Evolutionary conservation across 2,113 vertebrate genomes (phyloP).

Genomic region (Rhineura floridana): DNA sequence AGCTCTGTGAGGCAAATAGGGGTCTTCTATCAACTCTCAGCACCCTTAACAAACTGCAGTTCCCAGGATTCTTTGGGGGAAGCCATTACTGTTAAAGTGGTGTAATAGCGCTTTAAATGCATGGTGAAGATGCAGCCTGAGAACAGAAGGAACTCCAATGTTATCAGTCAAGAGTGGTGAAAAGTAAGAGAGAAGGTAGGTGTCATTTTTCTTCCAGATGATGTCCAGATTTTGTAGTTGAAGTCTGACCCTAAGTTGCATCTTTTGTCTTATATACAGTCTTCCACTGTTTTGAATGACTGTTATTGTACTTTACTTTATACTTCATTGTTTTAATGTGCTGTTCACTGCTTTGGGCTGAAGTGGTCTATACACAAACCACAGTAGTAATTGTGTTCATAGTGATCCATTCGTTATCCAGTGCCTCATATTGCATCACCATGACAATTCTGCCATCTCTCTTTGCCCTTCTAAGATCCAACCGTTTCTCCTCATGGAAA

Average conservation of each 20-base stretch:
- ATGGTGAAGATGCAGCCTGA: no score
- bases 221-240: neutral
- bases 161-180: neutral
- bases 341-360: no score
- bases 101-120: no score
- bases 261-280: neutral
- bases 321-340: no score
- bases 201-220: neutral
- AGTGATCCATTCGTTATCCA: neutral
- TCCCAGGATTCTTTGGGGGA: no score
- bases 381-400: neutral
- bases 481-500: neutral
- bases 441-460: neutral
- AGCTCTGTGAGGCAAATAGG: no score
- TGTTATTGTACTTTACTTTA: no score
- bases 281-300: no score
- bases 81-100: no score
- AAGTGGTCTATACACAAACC: no score
- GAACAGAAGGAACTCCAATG: neutral
- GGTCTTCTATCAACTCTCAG: no score
- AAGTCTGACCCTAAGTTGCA: neutral
- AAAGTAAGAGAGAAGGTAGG: neutral
- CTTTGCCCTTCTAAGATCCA: neutral
- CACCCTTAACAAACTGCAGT: no score
- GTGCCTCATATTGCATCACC: neutral